These are phyloP conservation scores for Tragelaphus eurycerus DNA, from an alignment of 2,797 vertebrate species.

Conservation along the genomic window DNA sequence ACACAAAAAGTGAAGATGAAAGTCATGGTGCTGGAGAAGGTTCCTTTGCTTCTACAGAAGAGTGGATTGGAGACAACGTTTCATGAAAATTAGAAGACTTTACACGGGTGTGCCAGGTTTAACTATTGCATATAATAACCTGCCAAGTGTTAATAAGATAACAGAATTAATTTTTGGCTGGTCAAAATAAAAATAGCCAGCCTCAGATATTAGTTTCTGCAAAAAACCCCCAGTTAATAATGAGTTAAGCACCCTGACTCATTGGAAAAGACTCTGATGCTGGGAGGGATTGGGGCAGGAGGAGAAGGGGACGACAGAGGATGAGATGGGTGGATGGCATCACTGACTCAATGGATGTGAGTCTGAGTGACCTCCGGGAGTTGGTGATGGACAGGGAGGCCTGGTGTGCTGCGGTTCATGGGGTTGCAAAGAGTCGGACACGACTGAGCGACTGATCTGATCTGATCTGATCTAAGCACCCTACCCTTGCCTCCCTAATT, in stretches of 20 bases:
- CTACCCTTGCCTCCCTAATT: neutral
- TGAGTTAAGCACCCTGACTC: neutral
- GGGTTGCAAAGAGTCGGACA: no score
- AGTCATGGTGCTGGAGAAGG: neutral
- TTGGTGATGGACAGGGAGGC: no score
- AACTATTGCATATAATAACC: neutral
- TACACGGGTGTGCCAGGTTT: neutral
- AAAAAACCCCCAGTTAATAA: neutral
- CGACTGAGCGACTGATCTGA: no score
- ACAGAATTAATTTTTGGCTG: neutral
- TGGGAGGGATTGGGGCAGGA: no score
- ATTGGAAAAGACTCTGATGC: no score
- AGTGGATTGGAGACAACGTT: neutral
- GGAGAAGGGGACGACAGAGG: no score
- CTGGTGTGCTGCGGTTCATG: no score
- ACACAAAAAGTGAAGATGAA: neutral
- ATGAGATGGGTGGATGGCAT: no score
- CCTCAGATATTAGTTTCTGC: neutral
- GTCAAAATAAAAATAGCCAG: neutral
- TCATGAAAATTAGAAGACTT: neutral
- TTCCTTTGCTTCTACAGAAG: neutral
- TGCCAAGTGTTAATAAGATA: neutral
- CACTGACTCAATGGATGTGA: no score
- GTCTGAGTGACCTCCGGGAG: no score
- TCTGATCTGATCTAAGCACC: no score